Conservation (phyloP, 53 echinoderm and acorn worm species). For the Arbacia lixula region DNA sequence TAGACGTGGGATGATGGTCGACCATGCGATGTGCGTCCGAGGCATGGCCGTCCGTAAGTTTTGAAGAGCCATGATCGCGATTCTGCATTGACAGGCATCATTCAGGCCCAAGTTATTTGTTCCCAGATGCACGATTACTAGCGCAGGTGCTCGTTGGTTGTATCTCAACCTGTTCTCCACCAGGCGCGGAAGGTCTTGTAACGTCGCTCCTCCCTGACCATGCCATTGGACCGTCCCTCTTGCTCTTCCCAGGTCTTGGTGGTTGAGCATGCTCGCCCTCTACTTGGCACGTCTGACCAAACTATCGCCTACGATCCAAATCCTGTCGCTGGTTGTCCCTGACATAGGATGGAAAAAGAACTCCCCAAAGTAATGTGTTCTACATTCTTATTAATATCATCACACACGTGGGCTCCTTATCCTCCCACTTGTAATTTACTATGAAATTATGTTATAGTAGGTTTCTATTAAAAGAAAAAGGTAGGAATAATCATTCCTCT, state of each 20-base stretch:
- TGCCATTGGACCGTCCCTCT: background rate
- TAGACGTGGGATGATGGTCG: background rate
- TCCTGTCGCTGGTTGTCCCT: background rate
- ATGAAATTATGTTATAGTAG: too few species aligned
- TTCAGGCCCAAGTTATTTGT: constrained; percentile 1
- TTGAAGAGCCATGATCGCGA: background rate
- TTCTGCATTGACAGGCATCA: constrained; percentile 5
- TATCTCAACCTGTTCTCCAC: too few species aligned
- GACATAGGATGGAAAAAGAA: background rate
- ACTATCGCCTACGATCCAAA: constrained; percentile 22
- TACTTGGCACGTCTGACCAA: background rate
- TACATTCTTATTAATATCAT: too few species aligned
- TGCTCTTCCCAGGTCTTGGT: background rate
- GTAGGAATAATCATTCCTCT: too few species aligned
- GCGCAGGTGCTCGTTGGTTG: background rate
- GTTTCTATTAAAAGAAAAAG: too few species aligned
- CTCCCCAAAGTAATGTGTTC: too few species aligned
- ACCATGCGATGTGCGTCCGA: background rate
- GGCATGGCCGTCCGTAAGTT: background rate
- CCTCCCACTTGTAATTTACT: too few species aligned
- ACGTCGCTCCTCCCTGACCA: background rate
- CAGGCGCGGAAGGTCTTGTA: too few species aligned
- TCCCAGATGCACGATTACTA: constrained; percentile 1
- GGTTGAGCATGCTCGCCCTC: background rate
- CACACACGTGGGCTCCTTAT: too few species aligned